Conservation (phyloP, 2,888 invertebrate genomes). For the Eilema depressum region DNA sequence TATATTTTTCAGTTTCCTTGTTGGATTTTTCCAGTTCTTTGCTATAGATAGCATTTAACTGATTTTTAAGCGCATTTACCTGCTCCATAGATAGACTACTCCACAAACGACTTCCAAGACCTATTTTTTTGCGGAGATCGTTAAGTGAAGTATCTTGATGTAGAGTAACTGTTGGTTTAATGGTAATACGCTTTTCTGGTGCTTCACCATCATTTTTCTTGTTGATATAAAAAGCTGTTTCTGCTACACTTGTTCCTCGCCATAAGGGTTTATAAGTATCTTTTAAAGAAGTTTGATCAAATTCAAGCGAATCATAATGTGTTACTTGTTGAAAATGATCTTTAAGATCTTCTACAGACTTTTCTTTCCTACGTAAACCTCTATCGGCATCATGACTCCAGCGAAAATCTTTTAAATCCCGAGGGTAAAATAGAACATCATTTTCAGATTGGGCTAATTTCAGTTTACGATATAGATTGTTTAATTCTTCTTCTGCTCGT, state of each 20-base stretch:
- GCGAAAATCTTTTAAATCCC: conserved; percentile 90
- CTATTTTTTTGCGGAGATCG: conserved; percentile 81
- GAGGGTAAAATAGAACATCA: conserved; percentile 93
- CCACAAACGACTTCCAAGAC: conserved; percentile 92
- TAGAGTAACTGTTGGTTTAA: conserved; percentile 65
- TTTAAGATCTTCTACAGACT: conserved; percentile 95
- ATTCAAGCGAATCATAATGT: conserved; percentile 82
- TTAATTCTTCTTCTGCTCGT: conserved; percentile 93
- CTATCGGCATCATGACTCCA: conserved; percentile 93
- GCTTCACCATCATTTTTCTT: conserved; percentile 85
- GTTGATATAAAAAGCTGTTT: conserved; percentile 91
- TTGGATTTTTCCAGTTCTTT: conserved; percentile 82
- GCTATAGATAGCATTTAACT: conserved; percentile 93
- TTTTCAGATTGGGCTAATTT: conserved; percentile 93
- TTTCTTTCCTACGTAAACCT: conserved; percentile 93
- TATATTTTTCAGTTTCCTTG: conserved; percentile 83
- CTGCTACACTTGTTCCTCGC: conserved; percentile 94
- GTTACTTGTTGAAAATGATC: conserved; percentile 91
- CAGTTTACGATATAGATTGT: conserved; percentile 91
- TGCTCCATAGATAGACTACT: conserved; percentile 95
- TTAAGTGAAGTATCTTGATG: conserved; percentile 78
- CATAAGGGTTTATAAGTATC: conserved; percentile 93
- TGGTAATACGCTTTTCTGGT: conserved; percentile 57
- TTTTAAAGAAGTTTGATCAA: conserved; percentile 80
- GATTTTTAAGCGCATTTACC: conserved; percentile 92